These are phyloP conservation scores for Spodoptera exigua DNA, from an alignment of 2,888 invertebrate species.

Conservation along the genomic window DNA sequence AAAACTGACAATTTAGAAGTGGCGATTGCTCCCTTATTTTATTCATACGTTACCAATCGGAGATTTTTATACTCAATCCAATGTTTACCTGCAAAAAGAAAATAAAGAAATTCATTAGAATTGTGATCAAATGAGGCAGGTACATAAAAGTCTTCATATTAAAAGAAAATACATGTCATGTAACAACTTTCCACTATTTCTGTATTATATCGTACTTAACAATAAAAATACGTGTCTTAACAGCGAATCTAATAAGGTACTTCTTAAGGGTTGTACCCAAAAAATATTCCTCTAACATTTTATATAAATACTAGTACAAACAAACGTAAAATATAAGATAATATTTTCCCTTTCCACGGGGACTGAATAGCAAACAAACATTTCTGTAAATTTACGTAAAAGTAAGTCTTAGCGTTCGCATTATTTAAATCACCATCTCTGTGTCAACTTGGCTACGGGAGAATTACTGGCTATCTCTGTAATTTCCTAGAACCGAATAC, in stretches of 20 bases:
- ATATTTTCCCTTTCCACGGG: slow-evolving; percentile 46
- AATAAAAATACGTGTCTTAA: too few species aligned
- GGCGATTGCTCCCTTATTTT: slow-evolving; percentile 53
- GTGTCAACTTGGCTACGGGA: slow-evolving; percentile 49
- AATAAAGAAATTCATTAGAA: slow-evolving; percentile 37
- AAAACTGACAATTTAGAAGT: slow-evolving; percentile 41
- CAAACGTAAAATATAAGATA: slow-evolving; percentile 15
- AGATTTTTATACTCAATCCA: slow-evolving; percentile 27
- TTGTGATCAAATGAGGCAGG: too few species aligned
- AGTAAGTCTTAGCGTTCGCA: slow-evolving; percentile 67
- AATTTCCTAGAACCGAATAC: slow-evolving; percentile 31
- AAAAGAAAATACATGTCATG: too few species aligned
- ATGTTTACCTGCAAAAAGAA: slow-evolving; percentile 68
- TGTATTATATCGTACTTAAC: too few species aligned
- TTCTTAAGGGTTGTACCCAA: too few species aligned
- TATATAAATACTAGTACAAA: too few species aligned
- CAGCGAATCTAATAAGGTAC: too few species aligned
- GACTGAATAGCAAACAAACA: slow-evolving; percentile 40
- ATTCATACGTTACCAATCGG: slow-evolving; percentile 33
- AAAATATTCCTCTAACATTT: too few species aligned
- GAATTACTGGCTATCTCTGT: slow-evolving; percentile 48
- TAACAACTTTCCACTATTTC: too few species aligned
- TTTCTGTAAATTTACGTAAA: slow-evolving; percentile 65
- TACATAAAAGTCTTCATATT: too few species aligned
- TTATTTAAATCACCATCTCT: slow-evolving; percentile 65